A percentile compares a stretch with the other conserved stretches of the same genome.
phyloP scores from a whole-genome alignment of 2,888 invertebrate genomes.

The Napeogenes inachia region DNA sequence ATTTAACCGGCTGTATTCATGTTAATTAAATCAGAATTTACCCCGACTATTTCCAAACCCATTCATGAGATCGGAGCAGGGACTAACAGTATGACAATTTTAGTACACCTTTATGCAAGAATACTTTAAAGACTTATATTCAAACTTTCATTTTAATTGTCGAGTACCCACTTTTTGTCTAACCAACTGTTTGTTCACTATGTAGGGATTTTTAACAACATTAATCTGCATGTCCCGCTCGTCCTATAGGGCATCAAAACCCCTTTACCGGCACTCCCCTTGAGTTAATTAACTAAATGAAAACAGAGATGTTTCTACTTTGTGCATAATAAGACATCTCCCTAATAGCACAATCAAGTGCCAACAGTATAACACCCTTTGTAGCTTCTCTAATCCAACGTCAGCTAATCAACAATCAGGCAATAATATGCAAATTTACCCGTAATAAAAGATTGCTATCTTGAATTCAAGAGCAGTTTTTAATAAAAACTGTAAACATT shows the following conservation, averaged over 20 bases:
- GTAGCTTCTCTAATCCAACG: conserved; percentile 30
- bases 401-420: neutral
- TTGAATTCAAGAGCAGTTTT: neutral
- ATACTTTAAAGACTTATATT: too few species aligned
- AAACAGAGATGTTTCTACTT: conserved; percentile 59
- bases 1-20: too few species aligned
- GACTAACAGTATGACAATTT: too few species aligned
- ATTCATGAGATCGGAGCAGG: too few species aligned
- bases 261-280: conserved; percentile 49
- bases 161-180: neutral
- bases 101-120: too few species aligned
- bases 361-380: conserved; percentile 38
- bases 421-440: too few species aligned
- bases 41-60: too few species aligned
- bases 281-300: conserved; percentile 62
- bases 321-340: conserved; percentile 64
- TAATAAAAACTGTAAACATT: neutral
- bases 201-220: conserved; percentile 50
- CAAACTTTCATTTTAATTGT: too few species aligned
- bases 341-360: conserved; percentile 58
- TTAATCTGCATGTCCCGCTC: conserved; percentile 56
- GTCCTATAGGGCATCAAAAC: conserved; percentile 38
- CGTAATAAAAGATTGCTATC: too few species aligned
- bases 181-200: conserved; percentile 1
- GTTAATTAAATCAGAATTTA: too few species aligned